Percentiles rank a stretch among this genome's conserved stretches.
Evolutionary conservation across 2,888 invertebrate species (phyloP).

Genomic region (Scelioninae gen. 1): DNA sequence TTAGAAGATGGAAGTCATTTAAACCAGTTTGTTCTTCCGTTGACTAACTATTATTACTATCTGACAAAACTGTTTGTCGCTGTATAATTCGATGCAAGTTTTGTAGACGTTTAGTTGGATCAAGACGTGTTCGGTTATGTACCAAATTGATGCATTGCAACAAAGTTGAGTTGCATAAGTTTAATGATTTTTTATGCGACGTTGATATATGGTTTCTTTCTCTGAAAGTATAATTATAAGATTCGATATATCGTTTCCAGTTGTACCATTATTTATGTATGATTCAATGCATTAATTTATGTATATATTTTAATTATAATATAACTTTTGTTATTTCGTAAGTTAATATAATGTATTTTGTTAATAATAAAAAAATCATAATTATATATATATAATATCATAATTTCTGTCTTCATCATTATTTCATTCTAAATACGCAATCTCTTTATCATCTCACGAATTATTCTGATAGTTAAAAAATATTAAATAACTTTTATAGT

Average conservation of each 20-base stretch:
- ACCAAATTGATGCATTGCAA: constrained; percentile 65
- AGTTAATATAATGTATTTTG: constrained; percentile 67
- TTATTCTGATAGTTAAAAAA: too few species aligned
- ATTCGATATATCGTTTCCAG: constrained; percentile 47
- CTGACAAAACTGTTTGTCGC: constrained; percentile 60
- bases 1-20: constrained; percentile 67
- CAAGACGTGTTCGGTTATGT: constrained; percentile 55
- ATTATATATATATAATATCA: constrained; percentile 66
- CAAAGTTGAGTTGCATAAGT: constrained; percentile 45
- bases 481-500: too few species aligned
- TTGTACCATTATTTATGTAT: constrained; percentile 60
- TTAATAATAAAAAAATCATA: constrained; percentile 66
- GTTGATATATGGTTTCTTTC: constrained; percentile 56
- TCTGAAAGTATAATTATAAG: constrained; percentile 47
- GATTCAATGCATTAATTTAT: constrained; percentile 62
- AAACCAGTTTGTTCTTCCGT: constrained; percentile 68
- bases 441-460: background rate
- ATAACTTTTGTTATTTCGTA: constrained; percentile 56
- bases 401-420: constrained; percentile 31
- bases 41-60: constrained; percentile 59
- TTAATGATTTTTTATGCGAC: constrained; percentile 57
- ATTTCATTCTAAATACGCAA: constrained; percentile 5
- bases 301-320: constrained; percentile 62
- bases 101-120: constrained; percentile 43
- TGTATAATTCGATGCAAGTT: constrained; percentile 60